These are phyloP conservation scores for Zaprionus bogoriensis DNA, from an alignment of 2,888 invertebrate species.

Conservation along the genomic window DNA sequence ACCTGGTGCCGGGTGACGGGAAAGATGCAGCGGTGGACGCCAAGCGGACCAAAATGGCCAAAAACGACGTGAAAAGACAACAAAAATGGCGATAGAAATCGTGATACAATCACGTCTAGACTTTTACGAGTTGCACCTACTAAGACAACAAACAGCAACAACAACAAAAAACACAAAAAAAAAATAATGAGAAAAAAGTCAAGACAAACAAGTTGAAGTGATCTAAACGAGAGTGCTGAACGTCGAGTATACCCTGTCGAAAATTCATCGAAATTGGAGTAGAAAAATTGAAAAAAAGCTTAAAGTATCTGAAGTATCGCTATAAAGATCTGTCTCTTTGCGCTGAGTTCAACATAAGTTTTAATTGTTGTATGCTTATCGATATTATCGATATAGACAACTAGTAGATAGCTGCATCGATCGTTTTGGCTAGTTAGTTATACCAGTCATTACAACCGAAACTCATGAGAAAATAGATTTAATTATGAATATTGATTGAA, in stretches of 20 bases:
- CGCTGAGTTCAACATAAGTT: too few species aligned
- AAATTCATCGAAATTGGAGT: too few species aligned
- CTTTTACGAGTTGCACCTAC: slow-evolving; percentile 81
- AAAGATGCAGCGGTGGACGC: slow-evolving; percentile 14
- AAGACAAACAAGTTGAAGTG: slow-evolving; percentile 23
- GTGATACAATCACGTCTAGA: slow-evolving; percentile 82
- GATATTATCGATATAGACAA: too few species aligned
- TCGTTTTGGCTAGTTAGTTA: too few species aligned
- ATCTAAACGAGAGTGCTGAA: neutral
- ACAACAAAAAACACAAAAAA: slow-evolving; percentile 20
- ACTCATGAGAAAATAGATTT: too few species aligned
- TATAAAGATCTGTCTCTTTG: too few species aligned
- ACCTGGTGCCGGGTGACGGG: neutral
- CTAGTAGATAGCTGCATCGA: too few species aligned
- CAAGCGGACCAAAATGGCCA: slow-evolving; percentile 35
- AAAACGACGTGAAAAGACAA: slow-evolving; percentile 44
- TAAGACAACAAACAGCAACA: slow-evolving; percentile 26
- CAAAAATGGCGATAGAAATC: slow-evolving; percentile 81
- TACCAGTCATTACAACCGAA: too few species aligned
- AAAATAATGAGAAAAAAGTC: slow-evolving; percentile 16
- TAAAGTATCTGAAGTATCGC: too few species aligned
- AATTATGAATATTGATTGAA: too few species aligned
- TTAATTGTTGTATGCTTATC: too few species aligned
- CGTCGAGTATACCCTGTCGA: slow-evolving; percentile 11
- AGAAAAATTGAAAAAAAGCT: too few species aligned